A percentile compares a stretch with the other conserved stretches of the same genome.
Evolutionary conservation across 2,797 vertebrate species (phyloP).

Genomic region (Bradypodion pumilum): DNA sequence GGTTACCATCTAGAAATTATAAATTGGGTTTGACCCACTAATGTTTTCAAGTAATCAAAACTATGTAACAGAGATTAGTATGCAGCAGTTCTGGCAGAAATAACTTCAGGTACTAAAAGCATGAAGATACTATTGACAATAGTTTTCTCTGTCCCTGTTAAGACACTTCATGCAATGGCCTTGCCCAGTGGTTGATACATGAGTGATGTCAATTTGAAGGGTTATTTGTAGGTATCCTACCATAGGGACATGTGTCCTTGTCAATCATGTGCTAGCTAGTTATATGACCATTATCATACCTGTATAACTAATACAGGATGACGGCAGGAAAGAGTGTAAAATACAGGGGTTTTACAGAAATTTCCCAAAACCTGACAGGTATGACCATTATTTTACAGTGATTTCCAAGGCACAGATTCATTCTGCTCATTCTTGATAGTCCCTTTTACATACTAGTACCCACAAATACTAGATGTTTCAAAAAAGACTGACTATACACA

Average conservation of each 20-base stretch:
- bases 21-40: conserved; percentile 2
- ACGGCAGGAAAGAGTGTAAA: too few relatives aligned
- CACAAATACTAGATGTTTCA: neutral
- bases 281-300: neutral
- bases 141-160: neutral
- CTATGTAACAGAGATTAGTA: conserved; percentile 1
- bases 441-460: neutral
- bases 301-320: too few relatives aligned
- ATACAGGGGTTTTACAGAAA: too few relatives aligned
- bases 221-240: neutral
- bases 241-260: neutral
- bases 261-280: neutral
- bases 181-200: neutral
- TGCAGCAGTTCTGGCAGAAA: neutral
- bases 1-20: conserved; percentile 36
- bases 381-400: neutral
- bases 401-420: neutral
- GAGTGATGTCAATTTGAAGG: neutral
- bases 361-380: too few relatives aligned
- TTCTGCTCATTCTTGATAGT: neutral
- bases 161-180: neutral
- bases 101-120: neutral
- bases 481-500: conserved; percentile 1
- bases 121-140: neutral
- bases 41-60: conserved; percentile 63